Conservation (phyloP, 2,888 invertebrate genomes). For the Eilema depressum region DNA sequence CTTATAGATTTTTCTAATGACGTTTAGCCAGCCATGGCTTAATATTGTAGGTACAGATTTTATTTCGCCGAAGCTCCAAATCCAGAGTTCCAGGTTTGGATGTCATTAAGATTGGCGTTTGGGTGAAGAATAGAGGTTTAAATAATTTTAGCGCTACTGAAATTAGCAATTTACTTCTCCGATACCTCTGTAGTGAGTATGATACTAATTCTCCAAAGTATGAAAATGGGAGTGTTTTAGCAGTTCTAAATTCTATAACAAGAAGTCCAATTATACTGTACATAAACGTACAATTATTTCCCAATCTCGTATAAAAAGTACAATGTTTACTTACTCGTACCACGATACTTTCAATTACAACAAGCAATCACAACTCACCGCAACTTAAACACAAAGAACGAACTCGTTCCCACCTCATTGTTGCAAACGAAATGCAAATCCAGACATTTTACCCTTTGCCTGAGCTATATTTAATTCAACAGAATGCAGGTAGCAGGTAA, state of each 20-base stretch:
- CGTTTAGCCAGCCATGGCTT: no score
- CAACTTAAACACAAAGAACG: constrained; percentile 59
- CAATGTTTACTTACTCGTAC: constrained; percentile 21
- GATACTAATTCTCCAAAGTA: neutral
- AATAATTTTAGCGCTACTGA: no score
- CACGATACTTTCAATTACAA: constrained; percentile 43
- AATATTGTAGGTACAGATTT: no score
- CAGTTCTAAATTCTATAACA: neutral
- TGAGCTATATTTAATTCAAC: constrained; percentile 82
- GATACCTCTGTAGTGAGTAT: neutral
- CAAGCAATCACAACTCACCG: constrained; percentile 61
- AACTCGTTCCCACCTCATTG: constrained; percentile 72
- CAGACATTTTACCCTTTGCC: constrained; percentile 83
- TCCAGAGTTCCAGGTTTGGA: no score
- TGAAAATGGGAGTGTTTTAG: neutral
- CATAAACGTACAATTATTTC: neutral
- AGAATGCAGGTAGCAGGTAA: constrained; percentile 83
- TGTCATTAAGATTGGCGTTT: no score
- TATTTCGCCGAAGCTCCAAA: no score
- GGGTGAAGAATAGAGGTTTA: no score
- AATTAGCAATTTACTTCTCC: no score
- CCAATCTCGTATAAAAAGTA: neutral
- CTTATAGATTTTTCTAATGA: neutral
- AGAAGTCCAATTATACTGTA: neutral
- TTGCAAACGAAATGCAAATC: constrained; percentile 83